phyloP scores from a whole-genome alignment of 2,113 vertebrate genomes.

The Semnornis frantzii region DNA sequence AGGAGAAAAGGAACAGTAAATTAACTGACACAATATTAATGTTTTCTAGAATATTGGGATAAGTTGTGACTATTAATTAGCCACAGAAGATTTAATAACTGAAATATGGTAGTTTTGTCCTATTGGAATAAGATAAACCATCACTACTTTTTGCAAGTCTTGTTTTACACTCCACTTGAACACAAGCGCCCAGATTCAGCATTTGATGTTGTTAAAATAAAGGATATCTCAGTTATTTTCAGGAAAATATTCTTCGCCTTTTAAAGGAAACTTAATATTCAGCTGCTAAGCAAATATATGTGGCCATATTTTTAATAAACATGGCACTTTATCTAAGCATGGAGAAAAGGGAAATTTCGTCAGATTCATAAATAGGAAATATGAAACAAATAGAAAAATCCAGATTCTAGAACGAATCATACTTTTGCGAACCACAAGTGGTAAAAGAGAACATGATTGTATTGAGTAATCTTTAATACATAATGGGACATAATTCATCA shows the following conservation, averaged over 20 bases:
- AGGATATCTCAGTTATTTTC: background rate
- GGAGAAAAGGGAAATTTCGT: background rate
- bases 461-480: background rate
- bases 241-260: constrained; percentile 8
- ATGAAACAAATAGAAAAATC: constrained; percentile 22
- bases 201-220: background rate
- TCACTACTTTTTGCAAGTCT: constrained; percentile 24
- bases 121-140: constrained; percentile 43
- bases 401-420: background rate
- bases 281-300: background rate
- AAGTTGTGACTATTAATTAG: constrained; percentile 65
- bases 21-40: constrained; percentile 35
- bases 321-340: constrained; percentile 11
- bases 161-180: constrained; percentile 18
- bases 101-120: background rate
- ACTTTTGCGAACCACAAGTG: background rate
- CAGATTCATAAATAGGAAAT: constrained; percentile 31
- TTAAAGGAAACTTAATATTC: constrained; percentile 36
- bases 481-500: background rate
- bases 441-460: background rate
- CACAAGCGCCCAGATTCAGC: background rate
- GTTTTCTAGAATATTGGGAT: constrained; percentile 19
- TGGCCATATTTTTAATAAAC: constrained; percentile 6
- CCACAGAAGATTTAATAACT: constrained; percentile 55
- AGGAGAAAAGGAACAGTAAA: constrained; percentile 13